phyloP scores from a whole-genome alignment of 2,888 invertebrate species.

The Gortyna flavago region DNA sequence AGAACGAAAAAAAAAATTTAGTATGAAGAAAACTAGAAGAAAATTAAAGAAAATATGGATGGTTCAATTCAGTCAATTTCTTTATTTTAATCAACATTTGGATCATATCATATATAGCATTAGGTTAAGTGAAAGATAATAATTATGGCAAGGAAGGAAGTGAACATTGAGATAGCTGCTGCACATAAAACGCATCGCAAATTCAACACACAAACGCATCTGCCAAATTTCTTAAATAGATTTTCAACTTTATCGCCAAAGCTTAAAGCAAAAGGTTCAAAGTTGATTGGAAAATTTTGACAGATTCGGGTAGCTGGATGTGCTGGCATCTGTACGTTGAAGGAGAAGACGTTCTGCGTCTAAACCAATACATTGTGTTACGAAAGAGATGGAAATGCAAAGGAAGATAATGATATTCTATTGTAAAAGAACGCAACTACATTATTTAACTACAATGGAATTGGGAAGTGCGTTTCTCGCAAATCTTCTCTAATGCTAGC shows the following conservation, averaged over 20 bases:
- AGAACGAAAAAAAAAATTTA: not conserved
- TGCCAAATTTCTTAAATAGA: too few relatives aligned
- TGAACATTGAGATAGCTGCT: not conserved
- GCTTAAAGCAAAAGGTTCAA: too few relatives aligned
- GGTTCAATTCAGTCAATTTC: too few relatives aligned
- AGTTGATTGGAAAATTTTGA: too few relatives aligned
- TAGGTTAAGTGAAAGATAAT: not conserved
- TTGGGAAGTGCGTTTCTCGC: slow-evolving; percentile 40
- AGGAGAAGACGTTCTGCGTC: not conserved
- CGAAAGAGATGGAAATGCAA: not conserved
- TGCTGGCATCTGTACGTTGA: not conserved
- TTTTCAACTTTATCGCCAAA: too few relatives aligned
- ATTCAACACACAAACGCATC: too few relatives aligned
- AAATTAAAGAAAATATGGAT: not conserved
- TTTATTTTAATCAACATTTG: too few relatives aligned
- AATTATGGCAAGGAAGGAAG: not conserved
- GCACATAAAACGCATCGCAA: too few relatives aligned
- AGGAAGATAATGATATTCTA: not conserved
- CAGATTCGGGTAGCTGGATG: too few relatives aligned
- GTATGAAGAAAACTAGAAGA: not conserved
- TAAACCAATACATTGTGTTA: too few relatives aligned
- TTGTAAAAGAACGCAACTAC: slow-evolving; percentile 13
- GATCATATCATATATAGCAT: too few relatives aligned
- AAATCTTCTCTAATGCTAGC: slow-evolving; percentile 65
- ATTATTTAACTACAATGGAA: slow-evolving; percentile 22